Base-by-base conservation (phyloP, 2,797 vertebrate species). In the Hirundo rustica region DNA sequence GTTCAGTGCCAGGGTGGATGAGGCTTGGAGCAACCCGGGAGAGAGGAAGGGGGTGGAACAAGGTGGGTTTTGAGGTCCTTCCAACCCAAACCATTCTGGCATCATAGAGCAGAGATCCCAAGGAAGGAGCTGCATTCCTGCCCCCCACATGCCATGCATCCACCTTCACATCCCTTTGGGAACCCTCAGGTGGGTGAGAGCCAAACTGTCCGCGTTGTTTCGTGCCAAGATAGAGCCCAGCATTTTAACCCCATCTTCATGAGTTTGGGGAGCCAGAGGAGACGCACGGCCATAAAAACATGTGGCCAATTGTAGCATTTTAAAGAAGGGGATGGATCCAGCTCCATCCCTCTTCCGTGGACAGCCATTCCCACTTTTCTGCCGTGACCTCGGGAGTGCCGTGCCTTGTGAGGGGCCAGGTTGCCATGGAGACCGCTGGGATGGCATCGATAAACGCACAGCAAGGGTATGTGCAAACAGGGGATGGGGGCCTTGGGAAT, bases 341-440 rank as follows among this genome's bases (percentile, higher is more conserved):
- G 57, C 80, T 54, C 21, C 9, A 3, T 68, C 61, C 45, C 36
- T 21, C 48, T 88, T 80, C 42, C 88, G 60, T 15, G 20, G 57
- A 44, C 2, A 1, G 36, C 57, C 32, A 25, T 61, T 85, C 85
- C 83, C 80, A 22, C 83, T 87, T 68, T 29, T 48, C 86, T 78
- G 84, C 42, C 1, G 1, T 85, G 88, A 92, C 93, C 92, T 84
- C 5, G 0, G 84, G 78, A 93, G 13, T 6, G 2, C 18, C 2
- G 1, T 36, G 51, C 79, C 45, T 58, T 58, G 61, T 55, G 73
- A 92, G 88, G 85, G 76, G 76, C 47, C 72, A n/a, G 38, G 93
- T 93, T 96, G 83, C 87, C 68, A 45, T 83, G 83, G 92, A 92
- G 83, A 95, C 76, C 5, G 3, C 73, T 2, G n/a, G 78, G 66